Conservation (phyloP, 2,797 vertebrate species). For the Sebastes glaucus region DNA sequence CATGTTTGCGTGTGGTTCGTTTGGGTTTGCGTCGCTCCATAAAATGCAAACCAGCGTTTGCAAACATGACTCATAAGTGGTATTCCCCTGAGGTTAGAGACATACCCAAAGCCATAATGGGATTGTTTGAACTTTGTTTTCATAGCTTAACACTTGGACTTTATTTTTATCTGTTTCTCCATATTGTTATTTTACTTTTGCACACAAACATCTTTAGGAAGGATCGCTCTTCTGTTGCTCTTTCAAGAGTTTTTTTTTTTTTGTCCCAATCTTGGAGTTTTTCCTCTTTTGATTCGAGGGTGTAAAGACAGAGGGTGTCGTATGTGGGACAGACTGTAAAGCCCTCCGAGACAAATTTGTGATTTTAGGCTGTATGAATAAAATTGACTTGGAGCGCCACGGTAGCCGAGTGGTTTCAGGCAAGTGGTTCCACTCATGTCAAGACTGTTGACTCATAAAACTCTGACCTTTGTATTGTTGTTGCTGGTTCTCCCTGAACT, state of each 20-base stretch:
- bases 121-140: neutral
- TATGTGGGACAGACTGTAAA: neutral
- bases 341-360: neutral
- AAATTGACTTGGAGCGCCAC: neutral
- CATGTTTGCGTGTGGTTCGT: constrained; percentile 34
- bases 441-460: neutral
- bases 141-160: neutral
- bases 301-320: neutral
- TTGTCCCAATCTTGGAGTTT: neutral
- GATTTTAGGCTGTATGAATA: neutral
- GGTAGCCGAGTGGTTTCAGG: neutral
- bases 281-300: neutral
- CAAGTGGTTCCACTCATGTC: neutral
- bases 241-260: too few species aligned
- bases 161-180: neutral
- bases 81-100: neutral
- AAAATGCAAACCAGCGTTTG: constrained; percentile 27
- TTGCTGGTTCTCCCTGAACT: too few species aligned
- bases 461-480: too few species aligned
- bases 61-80: constrained; percentile 33
- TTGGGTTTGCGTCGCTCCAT: neutral
- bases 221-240: too few species aligned
- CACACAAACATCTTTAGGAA: neutral
- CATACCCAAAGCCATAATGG: neutral
- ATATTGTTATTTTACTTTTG: neutral